Evolutionary conservation across 2,113 vertebrate species (phyloP).

Genomic region (Cottus gobio): DNA sequence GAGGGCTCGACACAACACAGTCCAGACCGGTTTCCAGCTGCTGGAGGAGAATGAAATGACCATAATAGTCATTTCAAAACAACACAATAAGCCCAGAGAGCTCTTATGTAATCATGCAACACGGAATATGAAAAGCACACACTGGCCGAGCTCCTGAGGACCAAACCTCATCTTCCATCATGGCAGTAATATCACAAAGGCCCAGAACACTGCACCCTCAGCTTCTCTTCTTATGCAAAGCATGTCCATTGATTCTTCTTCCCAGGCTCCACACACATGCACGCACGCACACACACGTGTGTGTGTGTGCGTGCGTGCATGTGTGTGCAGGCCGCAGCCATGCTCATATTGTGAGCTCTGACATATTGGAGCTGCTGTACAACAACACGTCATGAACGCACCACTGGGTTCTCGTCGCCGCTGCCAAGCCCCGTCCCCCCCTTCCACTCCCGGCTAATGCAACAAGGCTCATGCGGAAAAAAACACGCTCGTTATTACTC

Average conservation of each 20-base stretch:
- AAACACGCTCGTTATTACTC: slow-evolving; percentile 6
- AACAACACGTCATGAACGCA: slow-evolving; percentile 43
- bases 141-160: slow-evolving; percentile 9
- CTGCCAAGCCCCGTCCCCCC: background rate
- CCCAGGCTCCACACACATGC: too few relatives aligned
- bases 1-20: too few relatives aligned
- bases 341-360: slow-evolving; percentile 8
- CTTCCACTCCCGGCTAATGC: background rate
- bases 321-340: slow-evolving; percentile 49
- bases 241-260: slow-evolving; percentile 47
- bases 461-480: slow-evolving; percentile 6
- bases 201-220: slow-evolving; percentile 9
- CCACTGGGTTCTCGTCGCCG: background rate
- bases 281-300: too few relatives aligned
- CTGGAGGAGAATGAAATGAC: background rate
- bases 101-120: slow-evolving; percentile 66
- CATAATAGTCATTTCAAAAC: slow-evolving; percentile 27
- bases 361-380: slow-evolving; percentile 40
- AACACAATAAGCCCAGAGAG: slow-evolving; percentile 48
- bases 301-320: background rate
- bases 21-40: background rate
- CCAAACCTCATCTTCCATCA: slow-evolving; percentile 10
- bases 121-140: slow-evolving; percentile 25
- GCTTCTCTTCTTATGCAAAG: slow-evolving; percentile 45
- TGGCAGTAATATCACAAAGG: background rate